Percentiles rank a stretch among this genome's conserved stretches.
These are phyloP conservation scores for Chaenogobius annularis DNA, from an alignment of 2,113 vertebrate species.

Conservation along the genomic window DNA sequence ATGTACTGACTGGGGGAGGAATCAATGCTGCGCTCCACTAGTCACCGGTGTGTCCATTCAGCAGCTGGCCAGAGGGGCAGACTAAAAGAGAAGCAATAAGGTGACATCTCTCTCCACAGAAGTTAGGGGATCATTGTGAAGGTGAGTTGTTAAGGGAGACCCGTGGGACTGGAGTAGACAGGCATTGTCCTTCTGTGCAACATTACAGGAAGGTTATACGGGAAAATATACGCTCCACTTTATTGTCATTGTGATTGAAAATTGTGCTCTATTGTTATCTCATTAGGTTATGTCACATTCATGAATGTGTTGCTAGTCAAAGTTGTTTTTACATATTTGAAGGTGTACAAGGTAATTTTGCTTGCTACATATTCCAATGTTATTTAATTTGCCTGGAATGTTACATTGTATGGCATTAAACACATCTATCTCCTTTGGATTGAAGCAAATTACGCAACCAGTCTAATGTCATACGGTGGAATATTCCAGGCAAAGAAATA, in stretches of 20 bases:
- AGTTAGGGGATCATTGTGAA: slow-evolving; percentile 54
- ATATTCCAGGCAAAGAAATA: no score
- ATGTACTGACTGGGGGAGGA: slow-evolving; percentile 47
- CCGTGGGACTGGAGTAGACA: slow-evolving; percentile 27
- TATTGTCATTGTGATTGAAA: neutral
- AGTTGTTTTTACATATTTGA: neutral
- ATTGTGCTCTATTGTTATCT: neutral
- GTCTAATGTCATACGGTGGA: no score
- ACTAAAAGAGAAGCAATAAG: slow-evolving; percentile 42
- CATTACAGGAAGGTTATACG: slow-evolving; percentile 41
- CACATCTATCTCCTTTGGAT: neutral
- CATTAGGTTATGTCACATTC: neutral
- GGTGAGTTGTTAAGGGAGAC: slow-evolving; percentile 51
- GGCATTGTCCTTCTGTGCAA: slow-evolving; percentile 38
- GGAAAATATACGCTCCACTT: neutral
- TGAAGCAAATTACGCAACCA: no score
- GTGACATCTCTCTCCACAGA: slow-evolving; percentile 51
- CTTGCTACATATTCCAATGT: no score
- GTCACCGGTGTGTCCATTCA: slow-evolving; percentile 73
- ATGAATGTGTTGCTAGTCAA: neutral
- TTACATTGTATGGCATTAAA: neutral
- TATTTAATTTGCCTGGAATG: neutral
- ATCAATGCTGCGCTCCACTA: slow-evolving; percentile 67
- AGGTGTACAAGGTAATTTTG: neutral
- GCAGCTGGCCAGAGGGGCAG: slow-evolving; percentile 58